phyloP scores from a whole-genome alignment of 2,113 vertebrate species.

The Nibea albiflora region DNA sequence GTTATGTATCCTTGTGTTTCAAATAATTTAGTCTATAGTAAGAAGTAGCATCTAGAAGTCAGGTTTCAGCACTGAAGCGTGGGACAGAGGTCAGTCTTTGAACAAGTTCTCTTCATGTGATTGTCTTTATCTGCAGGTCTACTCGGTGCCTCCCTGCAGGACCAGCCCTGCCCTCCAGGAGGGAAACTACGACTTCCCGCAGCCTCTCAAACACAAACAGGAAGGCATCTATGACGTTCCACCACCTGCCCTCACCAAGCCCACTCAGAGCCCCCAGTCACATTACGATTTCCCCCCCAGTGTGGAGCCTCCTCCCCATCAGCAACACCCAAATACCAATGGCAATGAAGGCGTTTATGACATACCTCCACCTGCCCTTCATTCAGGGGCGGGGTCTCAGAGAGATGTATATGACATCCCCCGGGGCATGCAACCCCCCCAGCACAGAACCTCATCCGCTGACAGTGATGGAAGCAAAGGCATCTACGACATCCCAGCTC shows the following conservation, averaged over 20 bases:
- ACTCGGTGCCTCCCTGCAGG: constrained; percentile 84
- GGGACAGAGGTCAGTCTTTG: too few species aligned
- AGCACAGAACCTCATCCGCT: constrained; percentile 60
- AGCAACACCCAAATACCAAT: constrained; percentile 46
- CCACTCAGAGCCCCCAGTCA: constrained; percentile 77
- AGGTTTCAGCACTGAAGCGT: background rate
- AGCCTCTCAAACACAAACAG: constrained; percentile 82
- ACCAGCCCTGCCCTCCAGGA: constrained; percentile 81
- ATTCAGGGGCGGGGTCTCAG: constrained; percentile 73
- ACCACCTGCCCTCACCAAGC: constrained; percentile 84
- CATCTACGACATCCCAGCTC: constrained; percentile 90
- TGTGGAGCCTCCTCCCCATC: constrained; percentile 47
- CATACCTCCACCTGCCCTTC: constrained; percentile 83
- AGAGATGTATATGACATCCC: constrained; percentile 93
- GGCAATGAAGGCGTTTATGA: constrained; percentile 85
- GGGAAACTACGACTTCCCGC: constrained; percentile 89
- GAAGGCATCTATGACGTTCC: constrained; percentile 95
- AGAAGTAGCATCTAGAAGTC: background rate
- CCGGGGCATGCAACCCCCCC: constrained; percentile 83
- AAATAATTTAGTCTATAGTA: background rate
- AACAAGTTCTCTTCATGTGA: too few species aligned
- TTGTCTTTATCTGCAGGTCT: constrained; percentile 82
- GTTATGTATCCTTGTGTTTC: background rate
- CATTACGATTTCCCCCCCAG: constrained; percentile 80
- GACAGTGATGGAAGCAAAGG: constrained; percentile 84